A percentile compares a stretch with the other conserved stretches of the same genome.
Evolutionary conservation across 2,113 vertebrate species (phyloP).

Genomic region (Columbina picui): DNA sequence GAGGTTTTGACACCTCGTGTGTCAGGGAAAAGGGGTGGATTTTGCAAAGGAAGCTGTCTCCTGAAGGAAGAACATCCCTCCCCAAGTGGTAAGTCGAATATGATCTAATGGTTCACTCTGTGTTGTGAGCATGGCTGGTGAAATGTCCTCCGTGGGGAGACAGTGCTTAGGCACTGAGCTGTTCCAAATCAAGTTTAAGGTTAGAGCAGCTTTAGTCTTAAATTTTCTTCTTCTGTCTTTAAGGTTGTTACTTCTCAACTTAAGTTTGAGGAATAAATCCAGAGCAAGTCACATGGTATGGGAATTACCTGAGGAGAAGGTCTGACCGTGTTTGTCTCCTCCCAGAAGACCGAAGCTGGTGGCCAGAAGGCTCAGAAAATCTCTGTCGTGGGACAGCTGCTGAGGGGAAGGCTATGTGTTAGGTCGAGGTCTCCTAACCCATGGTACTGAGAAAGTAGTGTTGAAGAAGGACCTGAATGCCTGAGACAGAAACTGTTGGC

Average conservation of each 20-base stretch:
- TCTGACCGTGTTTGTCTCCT: constrained; percentile 2
- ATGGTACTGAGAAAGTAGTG: not conserved
- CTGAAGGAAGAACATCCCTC: not conserved
- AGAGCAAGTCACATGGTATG: not conserved
- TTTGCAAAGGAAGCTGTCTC: not conserved
- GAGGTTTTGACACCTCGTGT: not conserved
- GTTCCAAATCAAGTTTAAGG: not conserved
- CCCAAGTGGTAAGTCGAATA: not conserved
- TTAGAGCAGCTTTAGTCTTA: not conserved
- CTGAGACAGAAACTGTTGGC: not conserved
- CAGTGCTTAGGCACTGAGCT: not conserved
- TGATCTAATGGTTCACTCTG: not conserved
- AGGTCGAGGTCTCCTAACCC: not conserved
- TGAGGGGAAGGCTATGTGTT: not conserved
- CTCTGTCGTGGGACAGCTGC: not conserved
- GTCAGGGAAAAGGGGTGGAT: not conserved
- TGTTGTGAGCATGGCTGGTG: not conserved
- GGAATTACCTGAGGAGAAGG: not conserved
- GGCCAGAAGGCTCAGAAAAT: not conserved
- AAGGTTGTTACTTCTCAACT: not conserved
- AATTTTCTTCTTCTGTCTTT: not conserved
- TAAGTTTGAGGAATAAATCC: not conserved
- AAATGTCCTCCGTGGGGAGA: not conserved
- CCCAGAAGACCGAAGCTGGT: not conserved
- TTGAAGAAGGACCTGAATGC: not conserved